Base-by-base conservation (phyloP, 2,797 vertebrate genomes). In the Leptodactylus fallax region DNA sequence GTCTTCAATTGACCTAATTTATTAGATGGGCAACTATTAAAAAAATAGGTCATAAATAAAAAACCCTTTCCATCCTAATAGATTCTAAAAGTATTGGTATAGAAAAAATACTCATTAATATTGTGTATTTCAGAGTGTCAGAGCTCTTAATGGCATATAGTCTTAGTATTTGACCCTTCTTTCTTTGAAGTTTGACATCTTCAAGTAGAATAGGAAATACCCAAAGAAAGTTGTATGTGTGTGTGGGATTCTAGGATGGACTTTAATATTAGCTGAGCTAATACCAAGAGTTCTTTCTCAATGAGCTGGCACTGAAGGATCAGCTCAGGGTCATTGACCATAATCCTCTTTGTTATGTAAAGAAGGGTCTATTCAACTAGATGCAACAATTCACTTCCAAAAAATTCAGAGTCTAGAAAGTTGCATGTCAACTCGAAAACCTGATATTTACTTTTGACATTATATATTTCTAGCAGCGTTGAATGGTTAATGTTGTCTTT, bases 291-390 rank as follows among this genome's bases (percentile, higher is more conserved):
- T 86, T 86, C 71, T 88, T 88, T 90, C 69, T 79, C 74, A 87
- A 79, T 86, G 87, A 90, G 72, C 81, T 89, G 83, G 88, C 88
- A 86, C 85, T 87, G 85, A 86, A 83, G 69, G 71, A 90, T 90
- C 88, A 79, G 88, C 69, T 71, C 69, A 69, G 83, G 87, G 89
- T 90, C 83, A 88, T 87, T 87, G 80, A 84, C 53, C 19, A 80
- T 87, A 85, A 90, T 89, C 82, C 78, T 88, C 61, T 89, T 90
- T 90, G 87, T 90, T 86, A 91, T 91, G 90, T 87, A 87, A 91
- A 90, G 79, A 87, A 84, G 71, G 16, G 55, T 45, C 65, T 82
- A 85, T 85, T 90, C 90, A 89, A 53, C 56, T 13, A 87, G 49
- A 71, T 58, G 56, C 61, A 89, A 83, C 79, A 71, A 79, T 58